Percentiles rank a stretch among this genome's conserved stretches.
Conservation (phyloP, 2,888 invertebrate species). For the Xanthia togata region DNA sequence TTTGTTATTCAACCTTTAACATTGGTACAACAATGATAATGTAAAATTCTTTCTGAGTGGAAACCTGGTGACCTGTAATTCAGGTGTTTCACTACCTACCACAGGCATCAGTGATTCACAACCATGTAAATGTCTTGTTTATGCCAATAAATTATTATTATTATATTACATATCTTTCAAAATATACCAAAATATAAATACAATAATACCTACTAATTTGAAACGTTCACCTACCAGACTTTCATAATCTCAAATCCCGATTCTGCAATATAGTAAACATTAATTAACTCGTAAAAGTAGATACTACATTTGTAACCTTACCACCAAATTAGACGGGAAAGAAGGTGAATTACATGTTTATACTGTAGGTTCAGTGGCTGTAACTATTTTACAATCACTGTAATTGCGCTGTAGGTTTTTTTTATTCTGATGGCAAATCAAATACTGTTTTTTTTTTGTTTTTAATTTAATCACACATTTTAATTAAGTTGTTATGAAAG, state of each 20-base stretch:
- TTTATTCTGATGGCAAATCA: neutral
- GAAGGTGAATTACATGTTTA: neutral
- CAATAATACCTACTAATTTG: conserved; percentile 17
- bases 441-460: neutral
- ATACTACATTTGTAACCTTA: conserved; percentile 1
- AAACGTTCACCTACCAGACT: conserved; percentile 32
- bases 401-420: neutral
- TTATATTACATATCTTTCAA: neutral
- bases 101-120: no score
- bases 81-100: no score
- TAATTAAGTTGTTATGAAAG: neutral
- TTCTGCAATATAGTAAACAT: conserved; percentile 61
- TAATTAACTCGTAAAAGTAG: conserved; percentile 20
- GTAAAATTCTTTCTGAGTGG: no score
- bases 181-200: neutral
- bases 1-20: no score
- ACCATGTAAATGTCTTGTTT: no score
- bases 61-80: no score
- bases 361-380: neutral
- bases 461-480: no score
- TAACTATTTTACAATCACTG: neutral
- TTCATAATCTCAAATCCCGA: conserved; percentile 40
- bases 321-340: neutral
- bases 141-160: no score
- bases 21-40: no score